Conservation (phyloP, 2,888 invertebrate genomes). For the Temnothorax ravouxi region DNA sequence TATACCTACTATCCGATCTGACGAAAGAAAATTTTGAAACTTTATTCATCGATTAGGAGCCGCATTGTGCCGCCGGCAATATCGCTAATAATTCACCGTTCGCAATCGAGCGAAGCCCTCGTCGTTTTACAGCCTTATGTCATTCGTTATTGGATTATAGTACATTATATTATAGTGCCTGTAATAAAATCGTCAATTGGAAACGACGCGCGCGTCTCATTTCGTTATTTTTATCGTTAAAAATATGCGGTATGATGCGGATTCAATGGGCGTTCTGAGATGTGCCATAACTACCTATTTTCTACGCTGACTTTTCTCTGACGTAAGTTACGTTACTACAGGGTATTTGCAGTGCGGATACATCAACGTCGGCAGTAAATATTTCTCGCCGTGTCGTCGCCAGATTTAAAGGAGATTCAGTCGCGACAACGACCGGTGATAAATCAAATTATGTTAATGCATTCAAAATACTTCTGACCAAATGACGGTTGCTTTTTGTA, state of each 20-base stretch:
- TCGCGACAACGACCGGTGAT: neutral
- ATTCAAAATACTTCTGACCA: constrained; percentile 6
- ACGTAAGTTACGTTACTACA: constrained; percentile 5
- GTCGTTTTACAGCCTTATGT: constrained; percentile 11
- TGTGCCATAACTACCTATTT: neutral
- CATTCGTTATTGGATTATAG: neutral
- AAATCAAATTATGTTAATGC: constrained; percentile 46
- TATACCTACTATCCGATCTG: constrained; percentile 33
- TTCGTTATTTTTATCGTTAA: constrained; percentile 23
- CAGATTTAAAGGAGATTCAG: constrained; percentile 33
- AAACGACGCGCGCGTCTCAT: neutral
- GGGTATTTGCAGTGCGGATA: constrained; percentile 15
- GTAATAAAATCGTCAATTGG: constrained; percentile 19
- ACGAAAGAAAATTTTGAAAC: constrained; percentile 40
- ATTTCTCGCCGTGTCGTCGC: constrained; percentile 13
- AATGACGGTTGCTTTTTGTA: neutral
- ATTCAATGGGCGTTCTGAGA: neutral
- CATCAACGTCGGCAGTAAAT: constrained; percentile 40
- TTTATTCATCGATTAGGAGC: neutral
- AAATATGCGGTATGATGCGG: neutral
- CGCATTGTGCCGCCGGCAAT: neutral
- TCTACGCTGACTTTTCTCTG: constrained; percentile 19
- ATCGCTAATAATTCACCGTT: constrained; percentile 16
- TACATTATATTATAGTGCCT: neutral
- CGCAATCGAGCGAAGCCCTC: constrained; percentile 22